phyloP scores from a whole-genome alignment of 1,140 invertebrate species.

The Tenebrio molitor region DNA sequence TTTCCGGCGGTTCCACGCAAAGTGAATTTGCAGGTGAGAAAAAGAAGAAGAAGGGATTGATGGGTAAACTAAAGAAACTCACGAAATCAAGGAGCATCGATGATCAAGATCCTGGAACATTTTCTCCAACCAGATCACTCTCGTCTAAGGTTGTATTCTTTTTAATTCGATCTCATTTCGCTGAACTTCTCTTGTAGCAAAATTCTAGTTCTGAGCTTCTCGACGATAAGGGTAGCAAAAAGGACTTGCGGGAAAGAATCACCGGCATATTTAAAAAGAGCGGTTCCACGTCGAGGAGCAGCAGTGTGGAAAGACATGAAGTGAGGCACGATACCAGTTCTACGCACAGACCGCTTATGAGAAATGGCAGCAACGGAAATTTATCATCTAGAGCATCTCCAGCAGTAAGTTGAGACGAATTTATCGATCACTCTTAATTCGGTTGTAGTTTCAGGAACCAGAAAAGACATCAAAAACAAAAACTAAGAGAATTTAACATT shows the following conservation, averaged over 20 bases:
- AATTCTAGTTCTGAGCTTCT: conserved; percentile 85
- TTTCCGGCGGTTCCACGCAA: conserved; percentile 87
- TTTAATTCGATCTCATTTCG: conserved; percentile 21
- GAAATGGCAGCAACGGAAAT: conserved; percentile 58
- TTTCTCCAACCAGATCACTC: conserved; percentile 56
- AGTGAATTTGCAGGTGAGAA: conserved; percentile 82
- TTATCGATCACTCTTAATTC: neutral
- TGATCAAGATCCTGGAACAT: conserved; percentile 67
- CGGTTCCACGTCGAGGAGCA: conserved; percentile 73
- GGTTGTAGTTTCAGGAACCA: conserved; percentile 43
- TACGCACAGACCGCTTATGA: conserved; percentile 64
- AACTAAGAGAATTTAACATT: conserved; percentile 35
- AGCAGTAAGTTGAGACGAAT: conserved; percentile 35
- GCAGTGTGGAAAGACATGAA: conserved; percentile 64
- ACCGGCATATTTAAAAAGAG: conserved; percentile 86
- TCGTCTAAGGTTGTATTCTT: conserved; percentile 55
- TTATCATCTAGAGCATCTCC: conserved; percentile 21
- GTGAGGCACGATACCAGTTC: conserved; percentile 62
- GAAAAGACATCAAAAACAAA: conserved; percentile 41
- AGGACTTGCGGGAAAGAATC: conserved; percentile 83
- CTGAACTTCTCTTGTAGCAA: conserved; percentile 66
- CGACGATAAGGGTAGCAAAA: conserved; percentile 77
- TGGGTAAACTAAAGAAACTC: conserved; percentile 86
- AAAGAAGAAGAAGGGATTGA: conserved; percentile 86
- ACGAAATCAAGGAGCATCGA: conserved; percentile 89